Percentiles rank a stretch among this genome's conserved stretches.
phyloP scores from a whole-genome alignment of 2,113 vertebrate species.

The Clarias batrachus region DNA sequence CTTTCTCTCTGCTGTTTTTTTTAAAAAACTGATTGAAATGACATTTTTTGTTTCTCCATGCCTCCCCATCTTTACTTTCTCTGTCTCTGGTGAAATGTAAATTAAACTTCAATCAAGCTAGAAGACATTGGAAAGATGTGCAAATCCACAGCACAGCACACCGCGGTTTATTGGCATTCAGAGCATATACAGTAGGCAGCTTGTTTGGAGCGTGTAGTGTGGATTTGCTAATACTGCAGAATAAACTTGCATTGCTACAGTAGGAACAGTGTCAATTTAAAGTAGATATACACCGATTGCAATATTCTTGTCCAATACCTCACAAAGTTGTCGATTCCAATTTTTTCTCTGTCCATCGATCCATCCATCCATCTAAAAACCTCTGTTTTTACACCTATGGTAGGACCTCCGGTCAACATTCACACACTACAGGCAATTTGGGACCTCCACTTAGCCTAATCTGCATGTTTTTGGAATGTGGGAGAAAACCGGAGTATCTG shows the following conservation, averaged over 20 bases:
- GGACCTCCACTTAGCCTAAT: no score
- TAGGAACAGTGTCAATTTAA: not conserved
- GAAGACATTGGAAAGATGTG: not conserved
- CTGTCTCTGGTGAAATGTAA: conserved; percentile 26
- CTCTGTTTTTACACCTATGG: no score
- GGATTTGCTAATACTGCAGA: not conserved
- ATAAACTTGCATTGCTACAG: not conserved
- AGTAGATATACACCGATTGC: no score
- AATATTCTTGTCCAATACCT: no score
- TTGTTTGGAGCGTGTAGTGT: not conserved
- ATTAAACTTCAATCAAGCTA: not conserved
- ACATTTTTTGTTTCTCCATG: not conserved
- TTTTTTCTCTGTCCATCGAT: no score
- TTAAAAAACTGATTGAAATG: not conserved
- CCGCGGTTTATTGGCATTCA: conserved; percentile 8
- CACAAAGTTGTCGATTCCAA: no score
- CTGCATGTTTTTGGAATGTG: no score
- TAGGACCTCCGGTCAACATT: no score
- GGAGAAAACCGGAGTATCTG: no score
- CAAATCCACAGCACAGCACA: not conserved
- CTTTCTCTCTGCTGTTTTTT: not conserved
- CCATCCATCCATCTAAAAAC: no score
- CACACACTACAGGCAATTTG: no score
- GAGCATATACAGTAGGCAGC: not conserved
- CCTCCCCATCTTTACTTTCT: not conserved